Percentiles rank a stretch among this genome's conserved stretches.
Conservation (phyloP, 53 echinoderm and acorn worm species). For the Stichopus horrens region DNA sequence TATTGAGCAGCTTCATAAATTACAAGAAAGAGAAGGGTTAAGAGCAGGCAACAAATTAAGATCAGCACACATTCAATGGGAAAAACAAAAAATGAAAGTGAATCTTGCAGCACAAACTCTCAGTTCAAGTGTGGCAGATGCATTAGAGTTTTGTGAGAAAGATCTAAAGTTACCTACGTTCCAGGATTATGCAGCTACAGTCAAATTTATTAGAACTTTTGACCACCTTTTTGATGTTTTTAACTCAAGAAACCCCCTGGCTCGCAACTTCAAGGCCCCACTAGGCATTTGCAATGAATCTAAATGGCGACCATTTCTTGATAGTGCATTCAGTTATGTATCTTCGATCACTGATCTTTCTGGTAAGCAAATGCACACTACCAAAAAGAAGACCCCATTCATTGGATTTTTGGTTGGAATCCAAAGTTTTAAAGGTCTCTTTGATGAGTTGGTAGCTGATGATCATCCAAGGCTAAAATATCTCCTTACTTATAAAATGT, state of each 20-base stretch:
- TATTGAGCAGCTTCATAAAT: constrained; percentile 53
- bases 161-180: constrained; percentile 47
- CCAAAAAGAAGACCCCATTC: constrained; percentile 36
- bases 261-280: constrained; percentile 52
- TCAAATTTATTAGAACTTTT: constrained; percentile 45
- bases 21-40: constrained; percentile 63
- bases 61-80: constrained; percentile 56
- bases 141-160: constrained; percentile 49
- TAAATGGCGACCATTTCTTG: constrained; percentile 44
- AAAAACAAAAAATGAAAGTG: constrained; percentile 69
- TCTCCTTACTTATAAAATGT: constrained; percentile 57
- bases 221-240: constrained; percentile 63
- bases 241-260: constrained; percentile 56
- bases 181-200: constrained; percentile 49
- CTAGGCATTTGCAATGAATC: constrained; percentile 32
- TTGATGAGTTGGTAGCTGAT: neutral
- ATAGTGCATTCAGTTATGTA: constrained; percentile 35
- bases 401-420: constrained; percentile 49
- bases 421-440: constrained; percentile 35
- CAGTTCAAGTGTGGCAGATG: constrained; percentile 69
- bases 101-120: constrained; percentile 58
- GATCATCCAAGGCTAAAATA: constrained; percentile 45
- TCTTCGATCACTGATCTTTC: constrained; percentile 1
- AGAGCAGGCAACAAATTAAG: constrained; percentile 57
- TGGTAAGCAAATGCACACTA: constrained; percentile 10